Evolutionary conservation across 2,888 invertebrate species (phyloP), one percentile per base, ranked within the genome.

Genomic region (Rotaria macrura): DNA sequence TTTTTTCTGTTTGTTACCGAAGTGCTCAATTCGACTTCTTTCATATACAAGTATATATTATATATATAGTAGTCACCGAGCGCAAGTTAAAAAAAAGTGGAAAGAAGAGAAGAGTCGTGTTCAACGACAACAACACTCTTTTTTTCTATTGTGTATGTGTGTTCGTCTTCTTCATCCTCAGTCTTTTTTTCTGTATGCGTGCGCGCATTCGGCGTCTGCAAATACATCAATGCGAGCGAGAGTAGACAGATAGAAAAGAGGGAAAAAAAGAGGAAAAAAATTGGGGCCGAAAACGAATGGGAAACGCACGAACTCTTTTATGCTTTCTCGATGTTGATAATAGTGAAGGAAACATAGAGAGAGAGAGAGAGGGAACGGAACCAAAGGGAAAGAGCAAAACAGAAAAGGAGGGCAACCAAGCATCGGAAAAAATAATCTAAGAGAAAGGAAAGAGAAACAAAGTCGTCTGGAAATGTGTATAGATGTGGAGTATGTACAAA

Each of bases 21-120:
- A 65, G 65, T 65, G 65, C 65, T 65, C 65, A 65, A 65, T 65
- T 65, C 65, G 65, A 65, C 65, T 65, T 65, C 65, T 65, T 65
- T 65, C 34, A 65, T 65, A 65, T 65, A 65, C 38, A 65, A 34
- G 38, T 65, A 65, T 65, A 25, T 54, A 54, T 10, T 9, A 49
- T 10, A 47, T 9, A 49, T 9, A 49, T 17, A 52, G 52, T 65
- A 65, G 57, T 65, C 57, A 65, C 57, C 57, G 57, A 65, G 57
- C 29, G 57, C 29, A 65, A 65, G 57, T 65, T 65, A 65, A 65
- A 65, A 55, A 65, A 65, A 65, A 65, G 57, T 65, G 57, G 57
- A 34, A 65, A 65, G 57, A 65, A 65, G 57, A 65, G 57, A 65
- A 65, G n/a, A 65, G 29, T 34, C 29, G 57, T 65, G 57, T 65